Percentiles rank a stretch among this genome's conserved stretches.
These are phyloP conservation scores for Psittacula derbiana DNA, from an alignment of 2,797 vertebrate genomes.

Conservation along the genomic window DNA sequence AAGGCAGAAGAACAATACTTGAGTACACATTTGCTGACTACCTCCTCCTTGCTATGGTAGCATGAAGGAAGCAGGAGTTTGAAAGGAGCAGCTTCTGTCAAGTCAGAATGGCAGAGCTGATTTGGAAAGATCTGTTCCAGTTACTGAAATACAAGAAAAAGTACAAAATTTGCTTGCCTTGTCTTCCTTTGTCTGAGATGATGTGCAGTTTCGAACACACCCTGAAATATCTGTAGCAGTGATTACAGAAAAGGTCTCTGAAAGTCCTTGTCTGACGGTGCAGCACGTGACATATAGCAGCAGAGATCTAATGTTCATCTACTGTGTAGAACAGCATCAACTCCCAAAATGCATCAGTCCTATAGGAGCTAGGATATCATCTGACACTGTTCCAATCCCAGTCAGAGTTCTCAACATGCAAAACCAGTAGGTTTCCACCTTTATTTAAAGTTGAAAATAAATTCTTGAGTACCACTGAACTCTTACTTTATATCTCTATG, in stretches of 20 bases:
- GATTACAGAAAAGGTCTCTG: background rate
- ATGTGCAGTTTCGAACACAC: background rate
- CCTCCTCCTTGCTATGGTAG: background rate
- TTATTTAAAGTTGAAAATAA: background rate
- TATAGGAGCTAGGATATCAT: background rate
- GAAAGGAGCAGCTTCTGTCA: constrained; percentile 19
- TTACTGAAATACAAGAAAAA: background rate
- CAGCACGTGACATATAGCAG: background rate
- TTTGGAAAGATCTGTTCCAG: background rate
- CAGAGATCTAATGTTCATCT: background rate
- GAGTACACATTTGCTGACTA: background rate
- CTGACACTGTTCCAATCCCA: background rate
- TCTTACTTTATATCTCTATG: background rate
- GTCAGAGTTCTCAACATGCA: background rate
- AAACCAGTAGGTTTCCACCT: background rate
- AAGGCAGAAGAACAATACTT: background rate
- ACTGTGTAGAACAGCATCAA: accelerated
- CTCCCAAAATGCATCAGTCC: background rate
- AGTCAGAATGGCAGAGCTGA: background rate
- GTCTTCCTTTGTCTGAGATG: constrained; percentile 25
- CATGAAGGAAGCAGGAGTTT: constrained; percentile 24
- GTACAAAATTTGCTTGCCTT: background rate
- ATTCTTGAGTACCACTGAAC: background rate
- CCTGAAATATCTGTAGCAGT: background rate
- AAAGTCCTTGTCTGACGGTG: background rate